A percentile compares a stretch with the other conserved stretches of the same genome.
Evolutionary conservation across 92 coral and sea anemone species (phyloP).

Genomic region (Meandrina meandrites): DNA sequence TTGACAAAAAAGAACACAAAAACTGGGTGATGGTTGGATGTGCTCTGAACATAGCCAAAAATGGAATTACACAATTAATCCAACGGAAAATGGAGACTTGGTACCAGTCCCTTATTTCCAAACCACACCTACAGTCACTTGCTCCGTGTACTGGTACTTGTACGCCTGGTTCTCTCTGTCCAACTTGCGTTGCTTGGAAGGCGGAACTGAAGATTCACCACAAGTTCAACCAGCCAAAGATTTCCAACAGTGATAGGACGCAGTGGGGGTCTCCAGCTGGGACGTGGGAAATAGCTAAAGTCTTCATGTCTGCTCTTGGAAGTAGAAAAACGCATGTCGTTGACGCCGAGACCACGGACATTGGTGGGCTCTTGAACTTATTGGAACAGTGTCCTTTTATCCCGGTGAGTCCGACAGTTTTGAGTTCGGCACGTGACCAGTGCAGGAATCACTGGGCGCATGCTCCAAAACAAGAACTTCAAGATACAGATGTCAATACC

Average conservation of each 20-base stretch:
- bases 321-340: slow-evolving; percentile 24
- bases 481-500: slow-evolving; percentile 33
- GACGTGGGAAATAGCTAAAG: slow-evolving; percentile 84
- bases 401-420: slow-evolving; percentile 1
- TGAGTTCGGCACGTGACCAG: slow-evolving; percentile 10
- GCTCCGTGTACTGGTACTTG: slow-evolving; percentile 42
- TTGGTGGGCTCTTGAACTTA: slow-evolving; percentile 75
- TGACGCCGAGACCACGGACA: slow-evolving; percentile 64
- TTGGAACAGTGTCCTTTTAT: slow-evolving; percentile 59
- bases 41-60: slow-evolving; percentile 52
- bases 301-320: slow-evolving; percentile 78
- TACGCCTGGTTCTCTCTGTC: background rate
- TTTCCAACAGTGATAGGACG: slow-evolving; percentile 62
- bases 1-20: slow-evolving; percentile 62
- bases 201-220: slow-evolving; percentile 56
- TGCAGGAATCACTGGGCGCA: slow-evolving; percentile 72
- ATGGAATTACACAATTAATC: slow-evolving; percentile 61
- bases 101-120: slow-evolving; percentile 49
- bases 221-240: slow-evolving; percentile 46
- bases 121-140: slow-evolving; percentile 34
- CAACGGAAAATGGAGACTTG: slow-evolving; percentile 46
- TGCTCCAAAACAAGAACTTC: slow-evolving; percentile 71
- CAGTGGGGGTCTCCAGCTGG: slow-evolving; percentile 83
- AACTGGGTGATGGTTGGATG: slow-evolving; percentile 89
- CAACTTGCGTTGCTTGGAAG: slow-evolving; percentile 54